Evolutionary conservation across 2,113 vertebrate species (phyloP), one percentile per base, ranked within the genome.

Genomic region (Mus spicilegus): DNA sequence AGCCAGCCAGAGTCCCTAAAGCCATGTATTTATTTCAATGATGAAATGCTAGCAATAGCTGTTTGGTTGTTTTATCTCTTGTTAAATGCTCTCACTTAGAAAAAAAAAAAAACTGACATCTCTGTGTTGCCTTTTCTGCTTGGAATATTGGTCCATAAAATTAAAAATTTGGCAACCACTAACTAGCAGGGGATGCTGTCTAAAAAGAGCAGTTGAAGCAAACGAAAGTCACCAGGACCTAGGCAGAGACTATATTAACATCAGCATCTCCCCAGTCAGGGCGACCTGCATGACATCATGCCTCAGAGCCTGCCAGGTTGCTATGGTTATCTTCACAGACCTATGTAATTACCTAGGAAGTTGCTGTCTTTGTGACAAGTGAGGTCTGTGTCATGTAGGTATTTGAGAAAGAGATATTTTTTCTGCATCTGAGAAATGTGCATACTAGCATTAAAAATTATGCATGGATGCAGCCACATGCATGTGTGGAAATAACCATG

Each of bases 271-370:
- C 96, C 56, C 49, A 94, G 96, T 97, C 46, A 69, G 95, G 78
- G 93, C 67, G 58, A 97, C 97, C 97, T 98, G 94, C 95, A 90
- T 96, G 96, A 94, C 92, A 95, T 97, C 96, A 96, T 96, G 90
- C 36, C 67, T 86, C 56, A n/a, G 86, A 97, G 97, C 97, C 96
- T 96, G 96, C 95, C 65, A 70, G 95, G 97, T 98, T 98, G 97
- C 98, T 97, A 98, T 98, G 98, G 98, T 98, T 98, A 98, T 98
- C 46, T 98, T 56, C 81, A 94, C 94, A 97, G 90, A 96, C 96
- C 97, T 97, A 94, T 98, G 95, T 95, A 98, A 98, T 98, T 98
- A 98, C 95, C 95, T 95, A 96, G 98, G 93, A 98, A 98, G 97
- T 96, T 95, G 96, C 92, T 89, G 54, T 93, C 89, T 95, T 94